Percentiles rank a stretch among this genome's conserved stretches.
Conservation (phyloP, 2,797 vertebrate genomes). For the Mormyrops boulengeri region DNA sequence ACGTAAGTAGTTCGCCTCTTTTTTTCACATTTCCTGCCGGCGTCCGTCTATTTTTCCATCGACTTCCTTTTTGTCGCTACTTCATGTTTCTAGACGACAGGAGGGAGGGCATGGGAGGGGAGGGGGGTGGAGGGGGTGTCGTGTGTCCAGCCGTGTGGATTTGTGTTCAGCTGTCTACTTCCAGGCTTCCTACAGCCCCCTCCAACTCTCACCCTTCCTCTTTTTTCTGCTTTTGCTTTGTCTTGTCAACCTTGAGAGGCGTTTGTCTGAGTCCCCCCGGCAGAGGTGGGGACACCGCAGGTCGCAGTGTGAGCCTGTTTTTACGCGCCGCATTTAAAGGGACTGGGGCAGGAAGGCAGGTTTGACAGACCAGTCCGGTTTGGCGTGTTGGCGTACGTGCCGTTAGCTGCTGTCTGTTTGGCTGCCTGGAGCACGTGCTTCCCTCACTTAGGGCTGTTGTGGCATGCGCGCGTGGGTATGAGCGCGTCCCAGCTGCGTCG, state of each 20-base stretch:
- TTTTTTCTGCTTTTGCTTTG: slow-evolving; percentile 34
- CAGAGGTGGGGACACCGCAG: slow-evolving; percentile 20
- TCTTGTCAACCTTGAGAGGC: slow-evolving; percentile 46
- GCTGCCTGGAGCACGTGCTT: slow-evolving; percentile 50
- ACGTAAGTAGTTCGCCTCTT: slow-evolving; percentile 55
- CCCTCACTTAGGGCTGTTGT: slow-evolving; percentile 22
- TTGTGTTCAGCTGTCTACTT: slow-evolving; percentile 69
- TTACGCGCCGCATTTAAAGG: slow-evolving; percentile 46
- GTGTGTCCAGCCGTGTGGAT: slow-evolving; percentile 52
- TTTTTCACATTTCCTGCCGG: slow-evolving; percentile 15
- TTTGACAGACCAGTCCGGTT: slow-evolving; percentile 44
- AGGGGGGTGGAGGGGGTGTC: slow-evolving; percentile 34
- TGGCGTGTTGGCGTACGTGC: slow-evolving; percentile 40
- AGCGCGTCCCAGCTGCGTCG: slow-evolving; percentile 4
- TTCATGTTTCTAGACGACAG: slow-evolving; percentile 43
- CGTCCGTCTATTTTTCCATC: not conserved
- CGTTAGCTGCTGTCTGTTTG: slow-evolving; percentile 48
- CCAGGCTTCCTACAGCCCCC: slow-evolving; percentile 42
- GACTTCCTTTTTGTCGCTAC: slow-evolving; percentile 44
- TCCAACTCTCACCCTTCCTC: slow-evolving; percentile 28
- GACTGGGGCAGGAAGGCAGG: slow-evolving; percentile 36
- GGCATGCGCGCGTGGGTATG: slow-evolving; percentile 36
- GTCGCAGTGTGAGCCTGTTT: slow-evolving; percentile 17
- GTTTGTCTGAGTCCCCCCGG: slow-evolving; percentile 24
- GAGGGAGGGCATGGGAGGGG: not conserved